These are phyloP conservation scores for Pogona vitticeps DNA, from an alignment of 2,113 vertebrate genomes.

Conservation along the genomic window DNA sequence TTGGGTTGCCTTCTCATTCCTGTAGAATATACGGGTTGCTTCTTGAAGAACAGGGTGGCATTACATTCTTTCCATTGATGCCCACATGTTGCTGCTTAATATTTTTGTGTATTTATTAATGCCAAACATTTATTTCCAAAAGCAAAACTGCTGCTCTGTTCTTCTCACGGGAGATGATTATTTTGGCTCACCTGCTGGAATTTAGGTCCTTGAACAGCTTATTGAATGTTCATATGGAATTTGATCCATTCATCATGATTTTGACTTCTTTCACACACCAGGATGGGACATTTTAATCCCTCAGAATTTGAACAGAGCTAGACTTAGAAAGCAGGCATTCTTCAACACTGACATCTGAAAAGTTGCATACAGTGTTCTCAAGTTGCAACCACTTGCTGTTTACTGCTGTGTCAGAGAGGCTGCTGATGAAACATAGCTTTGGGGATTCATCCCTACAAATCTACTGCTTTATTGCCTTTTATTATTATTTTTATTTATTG, in stretches of 20 bases:
- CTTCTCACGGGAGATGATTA: neutral
- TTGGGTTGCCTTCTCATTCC: rapidly evolving
- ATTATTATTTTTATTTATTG: too few species aligned
- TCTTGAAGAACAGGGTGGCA: conserved; percentile 3
- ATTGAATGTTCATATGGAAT: rapidly evolving
- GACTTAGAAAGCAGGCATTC: too few species aligned
- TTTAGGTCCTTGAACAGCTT: neutral
- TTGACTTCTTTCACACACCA: neutral
- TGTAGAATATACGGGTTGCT: too few species aligned
- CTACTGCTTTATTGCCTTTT: too few species aligned
- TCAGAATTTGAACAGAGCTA: too few species aligned
- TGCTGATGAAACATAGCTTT: too few species aligned
- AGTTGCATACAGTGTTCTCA: too few species aligned
- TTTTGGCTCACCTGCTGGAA: neutral
- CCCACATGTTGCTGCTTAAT: neutral
- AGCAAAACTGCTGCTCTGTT: rapidly evolving
- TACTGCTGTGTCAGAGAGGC: too few species aligned
- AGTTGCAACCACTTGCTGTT: too few species aligned
- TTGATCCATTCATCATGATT: neutral
- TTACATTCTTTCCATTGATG: neutral
- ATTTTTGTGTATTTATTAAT: neutral
- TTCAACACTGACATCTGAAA: too few species aligned
- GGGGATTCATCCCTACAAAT: too few species aligned
- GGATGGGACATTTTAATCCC: neutral
- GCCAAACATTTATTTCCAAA: neutral